phyloP scores from a whole-genome alignment of 37 sponge, comb jelly and placozoan species.

The Aplysina aerophoba region DNA sequence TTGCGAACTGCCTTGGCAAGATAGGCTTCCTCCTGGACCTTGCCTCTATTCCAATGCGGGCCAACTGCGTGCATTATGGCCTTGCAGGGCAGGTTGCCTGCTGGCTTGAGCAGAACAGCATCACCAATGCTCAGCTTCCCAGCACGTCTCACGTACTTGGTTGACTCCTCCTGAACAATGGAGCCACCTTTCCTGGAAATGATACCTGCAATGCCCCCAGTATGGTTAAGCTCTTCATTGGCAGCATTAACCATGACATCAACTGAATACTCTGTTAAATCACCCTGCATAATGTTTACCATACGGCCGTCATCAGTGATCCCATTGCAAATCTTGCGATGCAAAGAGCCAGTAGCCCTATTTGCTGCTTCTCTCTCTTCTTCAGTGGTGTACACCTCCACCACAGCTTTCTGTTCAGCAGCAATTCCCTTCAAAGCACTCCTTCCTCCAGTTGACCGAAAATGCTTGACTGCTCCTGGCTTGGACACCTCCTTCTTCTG shows the following conservation, averaged over 20 bases:
- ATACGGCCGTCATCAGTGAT: constrained; percentile 34
- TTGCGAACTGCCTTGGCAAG: constrained; percentile 21
- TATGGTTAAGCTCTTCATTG: constrained; percentile 62
- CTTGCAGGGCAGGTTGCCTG: constrained; percentile 63
- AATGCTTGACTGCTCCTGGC: constrained; percentile 4
- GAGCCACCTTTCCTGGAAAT: constrained; percentile 64
- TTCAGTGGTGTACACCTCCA: background rate
- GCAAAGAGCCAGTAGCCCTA: background rate
- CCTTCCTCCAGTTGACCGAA: constrained; percentile 5
- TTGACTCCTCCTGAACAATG: constrained; percentile 58
- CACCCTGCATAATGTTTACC: constrained; percentile 50
- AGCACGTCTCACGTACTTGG: background rate
- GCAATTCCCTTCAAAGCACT: background rate
- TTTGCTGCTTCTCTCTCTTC: background rate
- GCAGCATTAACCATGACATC: constrained; percentile 82
- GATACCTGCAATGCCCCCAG: constrained; percentile 59
- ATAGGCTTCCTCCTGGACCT: constrained; percentile 24
- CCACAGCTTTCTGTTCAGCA: background rate
- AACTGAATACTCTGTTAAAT: constrained; percentile 64
- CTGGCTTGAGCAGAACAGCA: constrained; percentile 40
- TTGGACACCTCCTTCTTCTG: too few species aligned
- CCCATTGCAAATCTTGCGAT: background rate
- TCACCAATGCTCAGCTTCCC: constrained; percentile 53
- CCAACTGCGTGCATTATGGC: constrained; percentile 68
- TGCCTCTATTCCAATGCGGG: constrained; percentile 42